Conservation (phyloP, 2,888 invertebrate species). For the Agrochola lota region DNA sequence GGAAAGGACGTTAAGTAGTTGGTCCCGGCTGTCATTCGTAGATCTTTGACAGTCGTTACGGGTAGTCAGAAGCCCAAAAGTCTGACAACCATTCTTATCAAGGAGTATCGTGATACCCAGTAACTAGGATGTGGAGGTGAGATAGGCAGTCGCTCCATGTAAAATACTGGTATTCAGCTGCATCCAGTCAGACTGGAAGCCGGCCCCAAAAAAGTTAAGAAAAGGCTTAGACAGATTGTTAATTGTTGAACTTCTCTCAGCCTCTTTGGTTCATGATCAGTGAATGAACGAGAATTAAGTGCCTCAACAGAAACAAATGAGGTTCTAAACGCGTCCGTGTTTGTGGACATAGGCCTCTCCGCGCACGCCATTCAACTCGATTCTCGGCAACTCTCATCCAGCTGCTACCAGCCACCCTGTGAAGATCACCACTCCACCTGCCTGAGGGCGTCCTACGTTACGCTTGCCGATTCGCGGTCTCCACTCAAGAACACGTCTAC, state of each 20-base stretch:
- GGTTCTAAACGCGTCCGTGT: neutral
- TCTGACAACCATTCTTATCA: neutral
- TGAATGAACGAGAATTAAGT: neutral
- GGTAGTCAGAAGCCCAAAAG: neutral
- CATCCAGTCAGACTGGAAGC: neutral
- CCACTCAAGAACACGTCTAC: neutral
- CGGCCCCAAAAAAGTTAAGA: neutral
- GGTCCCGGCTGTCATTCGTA: neutral
- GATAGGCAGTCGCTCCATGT: too few species aligned
- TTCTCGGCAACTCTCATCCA: neutral
- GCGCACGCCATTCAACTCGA: neutral
- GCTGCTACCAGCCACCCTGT: neutral
- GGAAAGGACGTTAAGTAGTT: too few species aligned
- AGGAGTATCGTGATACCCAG: neutral
- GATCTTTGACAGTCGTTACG: neutral
- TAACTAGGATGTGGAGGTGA: neutral
- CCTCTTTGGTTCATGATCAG: neutral
- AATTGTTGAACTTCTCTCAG: neutral
- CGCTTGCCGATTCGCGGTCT: neutral
- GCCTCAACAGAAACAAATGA: neutral
- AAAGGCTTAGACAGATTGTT: too few species aligned
- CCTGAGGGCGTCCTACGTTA: neutral
- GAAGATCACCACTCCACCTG: neutral
- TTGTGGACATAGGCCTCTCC: neutral
- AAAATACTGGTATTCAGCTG: neutral